Evolutionary conservation across 30 jellyfish, hydroid and myxozoan genomes (phyloP).

Genomic region (Hydractinia echinata): DNA sequence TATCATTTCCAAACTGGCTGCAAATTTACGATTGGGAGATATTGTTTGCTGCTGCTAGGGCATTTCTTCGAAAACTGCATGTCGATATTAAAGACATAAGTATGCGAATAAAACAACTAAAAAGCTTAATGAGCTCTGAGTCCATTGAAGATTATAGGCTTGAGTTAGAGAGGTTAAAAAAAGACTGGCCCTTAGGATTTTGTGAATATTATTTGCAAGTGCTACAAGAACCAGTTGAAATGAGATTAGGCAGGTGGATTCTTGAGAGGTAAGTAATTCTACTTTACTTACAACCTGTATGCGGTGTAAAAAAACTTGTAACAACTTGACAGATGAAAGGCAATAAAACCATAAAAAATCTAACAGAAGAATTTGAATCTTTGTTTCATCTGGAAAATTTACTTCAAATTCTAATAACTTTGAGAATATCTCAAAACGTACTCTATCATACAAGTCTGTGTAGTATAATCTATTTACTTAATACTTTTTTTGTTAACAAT

Average conservation of each 20-base stretch:
- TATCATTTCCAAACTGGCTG: conserved; percentile 59
- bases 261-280: conserved; percentile 54
- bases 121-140: conserved; percentile 62
- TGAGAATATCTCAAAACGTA: no score
- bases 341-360: no score
- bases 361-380: no score
- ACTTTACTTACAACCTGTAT: neutral
- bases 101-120: conserved; percentile 54
- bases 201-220: conserved; percentile 57
- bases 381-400: no score
- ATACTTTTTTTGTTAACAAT: no score
- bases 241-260: conserved; percentile 83
- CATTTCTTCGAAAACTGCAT: conserved; percentile 70
- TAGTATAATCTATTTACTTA: no score
- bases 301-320: no score
- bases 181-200: conserved; percentile 69
- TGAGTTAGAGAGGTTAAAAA: conserved; percentile 52
- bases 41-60: conserved; percentile 56
- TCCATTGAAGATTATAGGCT: conserved; percentile 52
- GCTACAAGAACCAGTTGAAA: conserved; percentile 45
- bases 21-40: conserved; percentile 88
- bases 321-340: no score
- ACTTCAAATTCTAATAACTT: no score
- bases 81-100: conserved; percentile 57
- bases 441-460: no score